These are phyloP conservation scores for Ophion ellenae DNA, from an alignment of 2,888 invertebrate genomes.

Conservation along the genomic window DNA sequence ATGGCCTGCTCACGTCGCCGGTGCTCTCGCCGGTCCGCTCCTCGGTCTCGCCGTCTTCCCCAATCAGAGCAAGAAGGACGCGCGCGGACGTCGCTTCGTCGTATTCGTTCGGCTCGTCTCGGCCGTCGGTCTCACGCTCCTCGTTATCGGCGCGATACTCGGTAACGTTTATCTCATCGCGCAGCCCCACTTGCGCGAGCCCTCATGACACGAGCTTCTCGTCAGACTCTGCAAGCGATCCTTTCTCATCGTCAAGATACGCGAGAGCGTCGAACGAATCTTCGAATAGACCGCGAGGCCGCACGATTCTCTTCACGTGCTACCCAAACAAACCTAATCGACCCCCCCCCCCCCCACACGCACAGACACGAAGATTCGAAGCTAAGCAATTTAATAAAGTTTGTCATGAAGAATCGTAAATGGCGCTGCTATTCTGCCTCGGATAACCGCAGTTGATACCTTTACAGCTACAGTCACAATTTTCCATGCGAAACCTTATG, in stretches of 20 bases:
- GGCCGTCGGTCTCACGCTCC: slow-evolving; percentile 79
- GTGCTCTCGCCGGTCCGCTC: slow-evolving; percentile 88
- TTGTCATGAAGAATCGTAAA: no score
- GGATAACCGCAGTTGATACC: no score
- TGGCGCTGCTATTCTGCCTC: no score
- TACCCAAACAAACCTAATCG: neutral
- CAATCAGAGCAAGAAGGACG: slow-evolving; percentile 81
- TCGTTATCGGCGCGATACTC: slow-evolving; percentile 80
- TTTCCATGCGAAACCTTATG: no score
- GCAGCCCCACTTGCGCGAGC: slow-evolving; percentile 79
- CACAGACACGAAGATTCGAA: neutral
- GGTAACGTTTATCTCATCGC: slow-evolving; percentile 82
- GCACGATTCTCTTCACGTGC: no score
- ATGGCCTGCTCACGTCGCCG: slow-evolving; percentile 89
- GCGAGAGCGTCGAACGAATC: slow-evolving; percentile 79
- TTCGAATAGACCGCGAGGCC: slow-evolving; percentile 75
- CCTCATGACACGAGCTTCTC: slow-evolving; percentile 82
- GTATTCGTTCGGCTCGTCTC: slow-evolving; percentile 81
- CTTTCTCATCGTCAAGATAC: slow-evolving; percentile 81
- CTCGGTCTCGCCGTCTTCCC: slow-evolving; percentile 86
- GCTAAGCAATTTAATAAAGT: no score
- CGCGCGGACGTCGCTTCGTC: slow-evolving; percentile 80
- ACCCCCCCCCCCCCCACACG: no score
- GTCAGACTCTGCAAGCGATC: slow-evolving; percentile 81
- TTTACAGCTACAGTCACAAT: no score